phyloP scores from a whole-genome alignment of 2,888 invertebrate genomes.

The Caenorhabditis doughertyi region DNA sequence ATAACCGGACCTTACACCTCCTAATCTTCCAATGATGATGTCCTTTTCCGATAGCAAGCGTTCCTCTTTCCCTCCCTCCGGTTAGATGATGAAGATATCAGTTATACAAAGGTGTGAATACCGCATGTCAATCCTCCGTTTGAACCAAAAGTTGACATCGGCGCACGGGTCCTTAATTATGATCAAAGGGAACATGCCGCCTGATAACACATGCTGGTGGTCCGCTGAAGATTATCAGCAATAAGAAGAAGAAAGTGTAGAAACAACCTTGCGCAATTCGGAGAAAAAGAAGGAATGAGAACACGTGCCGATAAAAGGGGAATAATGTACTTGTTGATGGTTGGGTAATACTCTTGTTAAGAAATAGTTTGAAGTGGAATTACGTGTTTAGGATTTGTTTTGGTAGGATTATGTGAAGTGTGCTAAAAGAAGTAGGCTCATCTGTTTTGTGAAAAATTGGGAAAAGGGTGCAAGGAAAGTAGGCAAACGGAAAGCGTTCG shows the following conservation, averaged over 20 bases:
- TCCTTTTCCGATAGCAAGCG: constrained; percentile 7
- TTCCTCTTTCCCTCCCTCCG: background rate
- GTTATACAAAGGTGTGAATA: constrained; percentile 36
- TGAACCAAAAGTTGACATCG: background rate
- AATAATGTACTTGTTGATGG: constrained; percentile 1
- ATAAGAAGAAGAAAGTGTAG: background rate
- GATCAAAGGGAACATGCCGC: constrained; percentile 23
- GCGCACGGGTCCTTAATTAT: constrained; percentile 27
- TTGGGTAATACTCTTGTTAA: background rate
- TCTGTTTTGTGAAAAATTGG: too few relatives aligned
- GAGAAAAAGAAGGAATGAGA: background rate
- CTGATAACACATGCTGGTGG: constrained; percentile 9
- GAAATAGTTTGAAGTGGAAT: background rate
- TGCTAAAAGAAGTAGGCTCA: too few relatives aligned
- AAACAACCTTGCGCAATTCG: constrained; percentile 41
- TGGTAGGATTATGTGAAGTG: too few relatives aligned
- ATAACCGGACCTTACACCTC: constrained; percentile 18
- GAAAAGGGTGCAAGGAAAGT: too few relatives aligned
- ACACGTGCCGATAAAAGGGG: background rate
- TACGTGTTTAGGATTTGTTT: too few relatives aligned
- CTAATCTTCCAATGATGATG: constrained; percentile 15
- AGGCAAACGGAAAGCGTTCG: too few relatives aligned
- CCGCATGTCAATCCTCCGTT: background rate
- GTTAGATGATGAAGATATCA: constrained; percentile 41
- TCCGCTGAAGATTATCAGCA: constrained; percentile 26